Percentiles rank a stretch among this genome's conserved stretches.
Evolutionary conservation across 2,797 vertebrate genomes (phyloP).

Genomic region (Petrocephalus schoutedeni): DNA sequence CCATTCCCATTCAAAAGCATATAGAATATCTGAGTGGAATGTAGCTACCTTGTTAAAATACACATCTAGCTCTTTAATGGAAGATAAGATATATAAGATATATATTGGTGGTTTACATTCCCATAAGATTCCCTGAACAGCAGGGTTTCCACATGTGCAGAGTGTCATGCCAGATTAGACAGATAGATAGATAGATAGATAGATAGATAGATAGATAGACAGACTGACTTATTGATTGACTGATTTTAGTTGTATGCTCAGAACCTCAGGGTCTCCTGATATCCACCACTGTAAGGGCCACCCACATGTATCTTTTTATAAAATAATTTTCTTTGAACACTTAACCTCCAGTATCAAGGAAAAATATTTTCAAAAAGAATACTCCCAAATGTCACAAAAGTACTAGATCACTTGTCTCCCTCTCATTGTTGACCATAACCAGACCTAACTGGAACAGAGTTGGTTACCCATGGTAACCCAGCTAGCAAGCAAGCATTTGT

Average conservation of each 20-base stretch:
- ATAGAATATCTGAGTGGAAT: not conserved
- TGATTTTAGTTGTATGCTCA: not conserved
- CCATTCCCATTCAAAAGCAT: not conserved
- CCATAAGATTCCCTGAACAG: not conserved
- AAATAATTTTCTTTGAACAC: not conserved
- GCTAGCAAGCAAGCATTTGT: conserved; percentile 36
- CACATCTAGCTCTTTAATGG: not conserved
- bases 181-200: not conserved
- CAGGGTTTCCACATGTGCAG: not conserved
- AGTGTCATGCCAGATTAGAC: not conserved
- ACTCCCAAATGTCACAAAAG: not conserved
- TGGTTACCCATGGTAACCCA: conserved; percentile 47
- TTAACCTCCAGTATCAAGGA: not conserved
- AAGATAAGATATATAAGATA: not conserved
- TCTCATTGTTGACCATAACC: conserved; percentile 24
- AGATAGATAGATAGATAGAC: not conserved
- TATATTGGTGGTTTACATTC: not conserved
- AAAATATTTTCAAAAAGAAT: not conserved
- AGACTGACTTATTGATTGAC: not conserved
- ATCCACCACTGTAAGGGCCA: not conserved
- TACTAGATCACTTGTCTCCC: conserved; percentile 33
- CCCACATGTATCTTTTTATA: not conserved
- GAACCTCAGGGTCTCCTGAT: not conserved
- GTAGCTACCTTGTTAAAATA: not conserved
- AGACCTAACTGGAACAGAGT: conserved; percentile 29